These are phyloP conservation scores for Dorcus parallelipipedus DNA, from an alignment of 2,888 invertebrate species.

Conservation along the genomic window DNA sequence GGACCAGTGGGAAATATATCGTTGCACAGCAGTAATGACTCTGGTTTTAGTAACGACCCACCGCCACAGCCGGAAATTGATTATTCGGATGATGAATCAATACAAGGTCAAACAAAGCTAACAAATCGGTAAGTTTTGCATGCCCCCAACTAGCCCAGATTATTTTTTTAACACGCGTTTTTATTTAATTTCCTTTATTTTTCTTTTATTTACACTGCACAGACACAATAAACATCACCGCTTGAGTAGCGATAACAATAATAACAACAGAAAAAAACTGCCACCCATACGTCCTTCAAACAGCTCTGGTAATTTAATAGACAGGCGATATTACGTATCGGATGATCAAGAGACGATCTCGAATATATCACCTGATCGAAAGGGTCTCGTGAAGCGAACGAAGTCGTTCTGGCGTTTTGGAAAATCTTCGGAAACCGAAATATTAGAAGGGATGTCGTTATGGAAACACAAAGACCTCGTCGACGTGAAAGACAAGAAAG, in stretches of 20 bases:
- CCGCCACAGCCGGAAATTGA: constrained; percentile 85
- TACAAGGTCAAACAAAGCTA: constrained; percentile 57
- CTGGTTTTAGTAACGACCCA: constrained; percentile 87
- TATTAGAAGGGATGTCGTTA: constrained; percentile 81
- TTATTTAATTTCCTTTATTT: constrained; percentile 25
- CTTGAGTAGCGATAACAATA: constrained; percentile 37
- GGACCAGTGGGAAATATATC: constrained; percentile 67
- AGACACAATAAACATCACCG: constrained; percentile 26
- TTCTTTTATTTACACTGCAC: constrained; percentile 18
- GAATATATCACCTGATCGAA: constrained; percentile 57
- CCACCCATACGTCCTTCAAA: constrained; percentile 38
- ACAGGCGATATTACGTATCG: constrained; percentile 50
- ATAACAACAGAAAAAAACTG: constrained; percentile 36
- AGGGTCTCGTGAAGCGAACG: constrained; percentile 72
- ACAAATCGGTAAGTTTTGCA: constrained; percentile 51
- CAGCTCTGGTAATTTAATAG: constrained; percentile 46
- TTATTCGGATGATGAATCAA: constrained; percentile 85
- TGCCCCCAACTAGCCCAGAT: background rate
- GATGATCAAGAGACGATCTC: constrained; percentile 55
- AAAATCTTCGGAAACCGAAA: constrained; percentile 67
- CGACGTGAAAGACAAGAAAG: constrained; percentile 61
- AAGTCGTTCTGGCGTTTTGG: constrained; percentile 86
- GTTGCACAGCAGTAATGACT: constrained; percentile 87
- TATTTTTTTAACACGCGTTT: constrained; percentile 13
- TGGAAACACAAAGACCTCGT: constrained; percentile 85